Percentiles rank a stretch among this genome's conserved stretches.
phyloP scores from a whole-genome alignment of 1,140 invertebrate species.

The Penaeus japonicus region DNA sequence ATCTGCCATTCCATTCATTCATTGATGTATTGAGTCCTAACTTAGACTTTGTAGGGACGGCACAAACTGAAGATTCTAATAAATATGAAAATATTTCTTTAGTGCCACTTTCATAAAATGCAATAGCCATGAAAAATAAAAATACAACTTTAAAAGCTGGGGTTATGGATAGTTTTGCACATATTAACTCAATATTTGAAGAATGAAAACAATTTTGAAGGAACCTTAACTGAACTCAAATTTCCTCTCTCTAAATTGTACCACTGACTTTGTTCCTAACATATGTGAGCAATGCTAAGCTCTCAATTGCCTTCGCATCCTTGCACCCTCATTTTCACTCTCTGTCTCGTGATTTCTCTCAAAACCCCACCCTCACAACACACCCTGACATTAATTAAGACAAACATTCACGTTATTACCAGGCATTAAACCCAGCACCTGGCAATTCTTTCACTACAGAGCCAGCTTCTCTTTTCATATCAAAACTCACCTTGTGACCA shows the following conservation, averaged over 20 bases:
- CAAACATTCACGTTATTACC: no score
- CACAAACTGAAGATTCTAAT: no score
- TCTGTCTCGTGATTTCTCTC: neutral
- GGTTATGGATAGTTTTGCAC: neutral
- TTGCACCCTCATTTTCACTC: neutral
- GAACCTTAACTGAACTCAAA: no score
- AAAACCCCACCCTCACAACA: neutral
- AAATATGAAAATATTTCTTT: neutral
- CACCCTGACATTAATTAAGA: no score
- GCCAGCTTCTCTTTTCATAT: neutral
- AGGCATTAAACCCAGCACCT: no score
- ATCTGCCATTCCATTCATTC: no score
- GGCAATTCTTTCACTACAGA: neutral
- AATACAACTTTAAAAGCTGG: neutral
- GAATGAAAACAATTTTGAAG: no score
- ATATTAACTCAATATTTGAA: neutral
- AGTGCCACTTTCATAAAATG: no score
- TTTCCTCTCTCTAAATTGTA: no score
- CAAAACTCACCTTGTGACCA: constrained; percentile 43
- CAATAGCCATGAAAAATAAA: neutral
- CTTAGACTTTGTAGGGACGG: no score
- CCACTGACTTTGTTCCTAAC: neutral
- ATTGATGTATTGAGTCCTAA: no score
- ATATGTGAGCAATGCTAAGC: neutral
- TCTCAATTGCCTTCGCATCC: neutral